Conservation (phyloP, 2,113 vertebrate genomes). For the Sylvietta virens region DNA sequence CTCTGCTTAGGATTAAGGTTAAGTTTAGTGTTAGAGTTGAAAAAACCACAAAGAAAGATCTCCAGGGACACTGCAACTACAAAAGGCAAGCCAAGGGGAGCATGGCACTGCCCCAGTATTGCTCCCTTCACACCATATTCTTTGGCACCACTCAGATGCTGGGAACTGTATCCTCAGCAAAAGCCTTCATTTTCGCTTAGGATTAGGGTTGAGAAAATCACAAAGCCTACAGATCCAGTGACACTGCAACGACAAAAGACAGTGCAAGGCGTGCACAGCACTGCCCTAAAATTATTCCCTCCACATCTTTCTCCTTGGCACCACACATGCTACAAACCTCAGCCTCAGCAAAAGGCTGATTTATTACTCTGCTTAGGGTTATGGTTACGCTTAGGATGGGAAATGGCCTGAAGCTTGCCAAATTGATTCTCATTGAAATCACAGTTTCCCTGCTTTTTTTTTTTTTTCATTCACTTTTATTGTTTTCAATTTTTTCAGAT, state of each 20-base stretch:
- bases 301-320: neutral
- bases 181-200: neutral
- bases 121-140: neutral
- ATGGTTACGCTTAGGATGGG: neutral
- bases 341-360: neutral
- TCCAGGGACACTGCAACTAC: neutral
- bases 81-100: neutral
- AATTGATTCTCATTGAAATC: neutral
- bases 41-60: neutral
- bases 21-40: neutral
- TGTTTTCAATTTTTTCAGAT: neutral
- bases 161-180: neutral
- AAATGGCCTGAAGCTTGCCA: neutral
- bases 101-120: neutral
- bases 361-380: neutral
- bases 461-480: neutral
- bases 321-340: neutral
- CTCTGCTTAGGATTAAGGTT: neutral
- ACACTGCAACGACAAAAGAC: neutral
- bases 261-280: neutral
- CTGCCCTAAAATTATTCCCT: neutral
- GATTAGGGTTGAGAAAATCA: neutral
- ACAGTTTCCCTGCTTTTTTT: neutral
- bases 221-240: neutral
- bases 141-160: neutral